Conservation (phyloP, 2,797 vertebrate genomes). For the Danio kyathit region DNA sequence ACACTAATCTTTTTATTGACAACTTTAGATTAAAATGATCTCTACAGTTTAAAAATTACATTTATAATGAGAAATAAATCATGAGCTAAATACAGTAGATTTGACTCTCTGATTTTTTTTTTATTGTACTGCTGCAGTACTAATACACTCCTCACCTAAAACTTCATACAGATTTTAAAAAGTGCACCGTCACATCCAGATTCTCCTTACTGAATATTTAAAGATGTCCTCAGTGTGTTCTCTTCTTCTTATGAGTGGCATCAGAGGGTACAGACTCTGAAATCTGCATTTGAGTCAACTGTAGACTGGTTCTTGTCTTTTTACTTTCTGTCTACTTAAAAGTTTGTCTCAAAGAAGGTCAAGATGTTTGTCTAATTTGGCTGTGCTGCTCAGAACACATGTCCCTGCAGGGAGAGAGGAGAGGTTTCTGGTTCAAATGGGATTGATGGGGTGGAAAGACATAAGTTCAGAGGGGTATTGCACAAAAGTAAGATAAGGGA, state of each 20-base stretch:
- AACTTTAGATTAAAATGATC: too few species aligned
- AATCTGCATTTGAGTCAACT: constrained; percentile 38
- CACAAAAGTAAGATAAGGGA: too few species aligned
- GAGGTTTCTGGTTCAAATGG: background rate
- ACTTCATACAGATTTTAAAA: background rate
- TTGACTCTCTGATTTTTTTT: background rate
- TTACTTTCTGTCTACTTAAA: constrained; percentile 3
- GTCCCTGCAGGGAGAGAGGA: constrained; percentile 1
- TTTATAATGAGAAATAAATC: too few species aligned
- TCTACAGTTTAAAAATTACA: too few species aligned
- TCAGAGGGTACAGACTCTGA: background rate
- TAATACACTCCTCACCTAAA: background rate
- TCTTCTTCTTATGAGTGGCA: background rate
- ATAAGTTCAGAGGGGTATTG: background rate
- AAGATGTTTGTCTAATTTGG: constrained; percentile 30
- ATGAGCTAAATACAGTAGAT: too few species aligned
- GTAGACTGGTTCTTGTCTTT: constrained; percentile 10
- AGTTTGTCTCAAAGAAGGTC: constrained; percentile 11
- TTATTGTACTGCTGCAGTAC: background rate
- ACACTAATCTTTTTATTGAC: too few species aligned
- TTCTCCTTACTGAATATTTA: constrained; percentile 21
- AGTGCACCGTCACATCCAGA: constrained; percentile 16
- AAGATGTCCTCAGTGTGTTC: constrained; percentile 29
- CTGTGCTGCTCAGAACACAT: constrained; percentile 1
- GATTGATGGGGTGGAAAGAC: constrained; percentile 21